Evolutionary conservation across 1,140 invertebrate species (phyloP).

Genomic region (Globodera rostochiensis): DNA sequence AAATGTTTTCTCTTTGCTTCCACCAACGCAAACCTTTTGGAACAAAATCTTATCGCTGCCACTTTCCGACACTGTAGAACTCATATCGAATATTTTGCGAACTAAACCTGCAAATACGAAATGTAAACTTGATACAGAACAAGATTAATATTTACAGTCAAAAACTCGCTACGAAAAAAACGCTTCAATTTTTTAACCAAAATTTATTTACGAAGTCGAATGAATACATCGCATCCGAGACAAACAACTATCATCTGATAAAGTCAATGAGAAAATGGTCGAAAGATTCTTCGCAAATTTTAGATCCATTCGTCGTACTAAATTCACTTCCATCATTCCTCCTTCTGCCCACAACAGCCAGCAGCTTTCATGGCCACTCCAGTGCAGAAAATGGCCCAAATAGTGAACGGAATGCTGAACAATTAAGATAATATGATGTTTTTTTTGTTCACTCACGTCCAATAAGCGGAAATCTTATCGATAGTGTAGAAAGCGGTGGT

Average conservation of each 20-base stretch:
- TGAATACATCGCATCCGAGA: no score
- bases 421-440: background rate
- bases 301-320: background rate
- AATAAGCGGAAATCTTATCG: constrained; percentile 57
- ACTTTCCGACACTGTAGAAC: constrained; percentile 5
- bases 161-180: no score
- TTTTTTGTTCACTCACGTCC: constrained; percentile 37
- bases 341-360: background rate
- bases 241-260: no score
- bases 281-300: background rate
- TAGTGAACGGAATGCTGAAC: constrained; percentile 25
- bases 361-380: background rate
- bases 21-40: constrained; percentile 4
- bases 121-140: background rate
- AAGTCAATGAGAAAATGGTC: background rate
- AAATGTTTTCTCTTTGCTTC: background rate
- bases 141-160: no score
- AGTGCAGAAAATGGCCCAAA: background rate
- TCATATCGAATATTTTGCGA: background rate
- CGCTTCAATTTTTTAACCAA: no score
- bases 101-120: background rate
- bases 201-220: no score
- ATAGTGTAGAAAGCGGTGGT: constrained; percentile 61
- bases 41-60: constrained; percentile 1
- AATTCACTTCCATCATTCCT: background rate